Evolutionary conservation across 1,140 invertebrate species (phyloP), one percentile per base, ranked within the genome.

Genomic region (Lepidurus apus): DNA sequence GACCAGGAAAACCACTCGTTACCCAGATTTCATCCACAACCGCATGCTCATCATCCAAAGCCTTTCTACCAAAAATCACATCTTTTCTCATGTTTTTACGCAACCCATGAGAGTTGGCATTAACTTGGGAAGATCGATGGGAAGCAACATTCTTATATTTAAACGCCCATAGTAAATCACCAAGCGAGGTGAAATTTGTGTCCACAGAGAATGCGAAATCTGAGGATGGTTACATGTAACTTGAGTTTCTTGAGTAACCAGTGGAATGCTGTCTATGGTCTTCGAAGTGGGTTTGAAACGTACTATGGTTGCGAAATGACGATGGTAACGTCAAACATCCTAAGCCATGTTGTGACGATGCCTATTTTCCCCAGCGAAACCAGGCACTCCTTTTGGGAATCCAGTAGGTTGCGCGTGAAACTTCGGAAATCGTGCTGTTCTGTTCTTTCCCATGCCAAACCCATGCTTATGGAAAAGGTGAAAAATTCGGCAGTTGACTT

Each of bases 401-500:
- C 34, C 34, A 34, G 34, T 34, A 34, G 4, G 34, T 34, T 34
- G 34, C 34, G 34, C 21, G 6, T 13, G 53, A 17, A 65, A 9
- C 7, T 65, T 65, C 1, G 53, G 3, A 65, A 65, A 65, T 17
- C 53, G 53, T 65, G 53, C 53, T 13, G 4, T 17, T 9, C 34
- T 65, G 1, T 13, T 17, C 6, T 9, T 65, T 65, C 53, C 53
- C 53, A 65, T 65, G 53, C 53, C 53, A 65, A 65, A 65, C 21
- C 53, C 21, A 21, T 65, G 17, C 53, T 21, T 13, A 21, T 65
- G 53, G 21, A n/a, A 65, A 65, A 9, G 53, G 53, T 65, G 53
- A 65, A 65, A 34, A 65, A 65, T 65, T 65, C 21, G 53, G 53
- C 53, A 65, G 53, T 17, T 65, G 53, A 21, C 53, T 65, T 65